Base-by-base conservation (phyloP, 1,140 invertebrate genomes). In the Drosophila kikkawai region DNA sequence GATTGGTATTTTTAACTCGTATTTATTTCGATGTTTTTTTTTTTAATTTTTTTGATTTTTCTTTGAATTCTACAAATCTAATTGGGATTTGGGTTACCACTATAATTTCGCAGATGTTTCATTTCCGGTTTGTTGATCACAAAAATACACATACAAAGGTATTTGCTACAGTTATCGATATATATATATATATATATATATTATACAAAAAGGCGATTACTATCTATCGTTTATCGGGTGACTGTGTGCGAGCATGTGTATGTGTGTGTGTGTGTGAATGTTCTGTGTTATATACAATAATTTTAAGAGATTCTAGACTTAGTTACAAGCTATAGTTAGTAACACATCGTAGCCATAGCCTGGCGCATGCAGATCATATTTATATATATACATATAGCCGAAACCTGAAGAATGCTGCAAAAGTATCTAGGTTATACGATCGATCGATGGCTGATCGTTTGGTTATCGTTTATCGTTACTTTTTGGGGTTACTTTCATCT, bases 251-350 rank as follows among this genome's bases (percentile, higher is more conserved):
- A 29, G 17, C 41, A 51, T 51, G 53, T 39, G 34, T 63, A 50
- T 73, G 55, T 59, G n/a, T 80, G 15, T 66, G 32, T 51, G 47
- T 61, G 44, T 37, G 42, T 29, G 36, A 15, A 41, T 61, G 44
- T 37, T 51, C 51, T 4, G 45, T 64, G 60, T 88, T 87, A 87
- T 80, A 78, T 80, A 87, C 83, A 84, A 51, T 64, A 67, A 36
- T 73, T 85, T 82, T 39, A 17, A 39, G 53, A 37, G 50, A 17
- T 9, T 50, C 56, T 59, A 59, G 17, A 39, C 13, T 41, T 6
- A 26, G 19, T 50, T 56, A 45, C n/a, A 17, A 51, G 29, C 50
- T 58, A 53, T 51, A 65, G 42, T 70, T 70, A 70, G 67, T 70
- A 53, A 70, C 67, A 70, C 64, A 32, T n/a, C 37, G 13, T 55